phyloP scores from a whole-genome alignment of 2,888 invertebrate species.

The Ellobium chinense region DNA sequence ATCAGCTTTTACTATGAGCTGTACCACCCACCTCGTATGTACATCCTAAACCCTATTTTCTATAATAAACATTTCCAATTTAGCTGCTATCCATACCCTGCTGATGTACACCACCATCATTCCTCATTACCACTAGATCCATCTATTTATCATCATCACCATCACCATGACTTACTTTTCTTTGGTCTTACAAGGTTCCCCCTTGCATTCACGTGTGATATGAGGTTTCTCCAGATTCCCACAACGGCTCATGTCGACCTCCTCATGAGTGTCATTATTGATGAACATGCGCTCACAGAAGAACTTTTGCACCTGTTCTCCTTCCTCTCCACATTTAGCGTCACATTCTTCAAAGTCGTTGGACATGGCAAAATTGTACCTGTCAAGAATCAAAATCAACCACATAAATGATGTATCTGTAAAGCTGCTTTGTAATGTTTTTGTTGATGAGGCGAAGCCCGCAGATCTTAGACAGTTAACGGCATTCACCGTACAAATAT shows the following conservation, averaged over 20 bases:
- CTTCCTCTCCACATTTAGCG: constrained; percentile 36
- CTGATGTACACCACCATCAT: too few species aligned
- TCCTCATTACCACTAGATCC: too few species aligned
- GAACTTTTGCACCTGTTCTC: constrained; percentile 18
- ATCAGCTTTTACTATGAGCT: too few species aligned
- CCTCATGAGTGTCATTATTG: not conserved
- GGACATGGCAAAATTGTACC: constrained; percentile 62
- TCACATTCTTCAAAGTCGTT: constrained; percentile 51
- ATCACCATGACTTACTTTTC: constrained; percentile 12
- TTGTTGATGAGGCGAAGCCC: too few species aligned
- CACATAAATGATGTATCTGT: not conserved
- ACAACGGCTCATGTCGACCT: not conserved
- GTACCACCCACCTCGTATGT: too few species aligned
- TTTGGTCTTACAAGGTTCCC: constrained; percentile 8
- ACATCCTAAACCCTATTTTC: too few species aligned
- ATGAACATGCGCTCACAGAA: constrained; percentile 12
- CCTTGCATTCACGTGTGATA: not conserved
- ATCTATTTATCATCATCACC: not conserved
- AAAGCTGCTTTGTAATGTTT: too few species aligned
- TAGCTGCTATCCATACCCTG: too few species aligned
- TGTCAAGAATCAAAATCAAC: constrained; percentile 19
- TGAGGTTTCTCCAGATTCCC: constrained; percentile 5
- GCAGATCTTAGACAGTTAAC: too few species aligned
- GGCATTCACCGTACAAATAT: too few species aligned
- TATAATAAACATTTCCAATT: too few species aligned